A percentile compares a stretch with the other conserved stretches of the same genome.
phyloP scores from a whole-genome alignment of 2,797 vertebrate genomes.

The Potorous gilbertii region DNA sequence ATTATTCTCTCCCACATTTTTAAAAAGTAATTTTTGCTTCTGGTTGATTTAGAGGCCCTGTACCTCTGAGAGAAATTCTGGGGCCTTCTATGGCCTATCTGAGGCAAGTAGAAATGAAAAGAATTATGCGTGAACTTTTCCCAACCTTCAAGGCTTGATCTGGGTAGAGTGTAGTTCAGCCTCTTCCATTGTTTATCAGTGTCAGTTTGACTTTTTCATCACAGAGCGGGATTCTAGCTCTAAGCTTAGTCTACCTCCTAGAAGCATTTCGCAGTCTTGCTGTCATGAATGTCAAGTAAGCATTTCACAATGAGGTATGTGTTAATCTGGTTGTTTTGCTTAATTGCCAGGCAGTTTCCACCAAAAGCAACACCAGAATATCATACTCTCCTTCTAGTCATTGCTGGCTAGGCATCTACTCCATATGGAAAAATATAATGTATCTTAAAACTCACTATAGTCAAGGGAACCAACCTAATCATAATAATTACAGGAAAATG shows the following conservation, averaged over 20 bases:
- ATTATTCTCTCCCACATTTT: conserved; percentile 41
- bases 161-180: neutral
- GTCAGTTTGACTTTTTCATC: conserved; percentile 40
- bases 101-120: conserved; percentile 66
- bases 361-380: conserved; percentile 85
- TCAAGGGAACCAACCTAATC: conserved; percentile 75
- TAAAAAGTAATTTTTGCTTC: conserved; percentile 48
- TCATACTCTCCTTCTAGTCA: conserved; percentile 79
- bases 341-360: conserved; percentile 72
- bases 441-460: conserved; percentile 71
- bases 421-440: conserved; percentile 84
- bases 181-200: conserved; percentile 30
- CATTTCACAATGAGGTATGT: conserved; percentile 84
- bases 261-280: conserved; percentile 44
- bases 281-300: conserved; percentile 66
- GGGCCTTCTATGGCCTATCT: conserved; percentile 55
- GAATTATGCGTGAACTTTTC: conserved; percentile 61
- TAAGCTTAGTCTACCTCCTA: conserved; percentile 22
- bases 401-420: conserved; percentile 81
- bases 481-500: conserved; percentile 79
- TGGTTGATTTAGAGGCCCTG: conserved; percentile 40
- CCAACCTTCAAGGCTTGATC: conserved; percentile 34
- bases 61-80: conserved; percentile 38
- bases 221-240: conserved; percentile 49
- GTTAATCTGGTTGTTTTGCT: conserved; percentile 85